Evolutionary conservation across 2,888 invertebrate genomes (phyloP), one percentile per base, ranked within the genome.

Genomic region (Pyrochroa serraticornis): DNA sequence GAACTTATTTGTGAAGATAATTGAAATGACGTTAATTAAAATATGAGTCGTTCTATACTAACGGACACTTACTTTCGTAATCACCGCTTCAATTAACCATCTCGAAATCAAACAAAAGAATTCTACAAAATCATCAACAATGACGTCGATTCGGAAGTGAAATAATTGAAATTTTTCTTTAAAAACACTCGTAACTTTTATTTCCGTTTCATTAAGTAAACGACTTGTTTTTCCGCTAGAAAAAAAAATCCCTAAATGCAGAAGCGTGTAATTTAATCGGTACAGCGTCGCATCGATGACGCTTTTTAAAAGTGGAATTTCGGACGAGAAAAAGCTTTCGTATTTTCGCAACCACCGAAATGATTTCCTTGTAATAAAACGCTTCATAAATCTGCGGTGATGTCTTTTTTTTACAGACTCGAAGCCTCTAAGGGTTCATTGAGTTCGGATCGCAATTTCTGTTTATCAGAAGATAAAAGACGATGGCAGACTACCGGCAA

Each of bases 191-290:
- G 48, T 49, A 53, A 61, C 54, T 61, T 61, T 61, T 61, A 58
- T 56, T 54, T 58, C 56, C 56, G 49, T 56, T 56, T 60, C 56
- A 60, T 60, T 60, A 60, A 52, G 48, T 52, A 48, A 36, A 32
- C 36, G 49, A 22, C 42, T 42, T 33, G 33, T 51, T 51, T 36
- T 51, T 51, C 44, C 51, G 31, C 34, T 36, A 36, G 36, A 51
- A 51, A 51, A 12, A 43, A 14, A 37, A 51, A 50, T 50, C 42
- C 7, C 10, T 48, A 8, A 31, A 31, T 42, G 41, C 49, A n/a
- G 49, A 50, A 42, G 34, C 42, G 41, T 50, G 44, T 51, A 51
- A 51, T 51, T 43, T 51, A 43, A 51, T 51, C 43, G 36, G 41
- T 34, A 50, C 42, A 34, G 49, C 30, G 43, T 41, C 41, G 22